Evolutionary conservation across 2,113 vertebrate genomes (phyloP).

Genomic region (Setophaga petechia): DNA sequence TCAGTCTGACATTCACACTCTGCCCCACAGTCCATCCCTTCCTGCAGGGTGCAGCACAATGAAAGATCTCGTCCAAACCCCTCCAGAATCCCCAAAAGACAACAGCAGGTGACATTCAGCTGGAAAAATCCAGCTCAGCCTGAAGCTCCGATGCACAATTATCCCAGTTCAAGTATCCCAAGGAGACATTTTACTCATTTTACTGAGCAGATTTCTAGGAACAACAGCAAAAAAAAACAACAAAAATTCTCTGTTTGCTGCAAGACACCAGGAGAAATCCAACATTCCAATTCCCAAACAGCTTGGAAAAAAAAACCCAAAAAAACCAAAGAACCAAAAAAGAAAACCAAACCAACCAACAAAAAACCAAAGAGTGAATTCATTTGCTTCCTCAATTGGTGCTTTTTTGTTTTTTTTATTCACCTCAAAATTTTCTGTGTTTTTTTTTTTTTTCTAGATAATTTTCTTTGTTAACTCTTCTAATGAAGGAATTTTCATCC

Average conservation of each 20-base stretch:
- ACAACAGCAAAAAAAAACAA: background rate
- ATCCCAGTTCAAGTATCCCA: background rate
- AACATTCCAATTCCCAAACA: background rate
- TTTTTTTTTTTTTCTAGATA: background rate
- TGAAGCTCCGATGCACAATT: background rate
- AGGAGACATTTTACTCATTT: background rate
- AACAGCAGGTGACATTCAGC: slow-evolving; percentile 14
- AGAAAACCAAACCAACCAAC: background rate
- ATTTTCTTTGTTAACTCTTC: background rate
- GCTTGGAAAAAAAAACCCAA: background rate
- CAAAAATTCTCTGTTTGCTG: background rate
- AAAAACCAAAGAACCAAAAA: no score
- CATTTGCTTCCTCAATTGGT: background rate
- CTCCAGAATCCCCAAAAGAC: background rate
- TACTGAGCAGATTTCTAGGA: background rate
- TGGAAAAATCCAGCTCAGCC: background rate
- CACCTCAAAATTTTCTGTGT: background rate
- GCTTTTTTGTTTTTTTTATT: background rate
- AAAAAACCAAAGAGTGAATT: background rate
- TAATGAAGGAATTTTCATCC: slow-evolving; percentile 1
- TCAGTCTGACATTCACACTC: slow-evolving; percentile 7
- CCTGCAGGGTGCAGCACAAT: background rate
- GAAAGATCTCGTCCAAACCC: background rate
- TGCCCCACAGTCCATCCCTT: background rate
- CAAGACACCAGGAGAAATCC: background rate